These are phyloP conservation scores for Aplysina aerophoba DNA, from an alignment of 37 sponge, comb jelly and placozoan species.

Conservation along the genomic window DNA sequence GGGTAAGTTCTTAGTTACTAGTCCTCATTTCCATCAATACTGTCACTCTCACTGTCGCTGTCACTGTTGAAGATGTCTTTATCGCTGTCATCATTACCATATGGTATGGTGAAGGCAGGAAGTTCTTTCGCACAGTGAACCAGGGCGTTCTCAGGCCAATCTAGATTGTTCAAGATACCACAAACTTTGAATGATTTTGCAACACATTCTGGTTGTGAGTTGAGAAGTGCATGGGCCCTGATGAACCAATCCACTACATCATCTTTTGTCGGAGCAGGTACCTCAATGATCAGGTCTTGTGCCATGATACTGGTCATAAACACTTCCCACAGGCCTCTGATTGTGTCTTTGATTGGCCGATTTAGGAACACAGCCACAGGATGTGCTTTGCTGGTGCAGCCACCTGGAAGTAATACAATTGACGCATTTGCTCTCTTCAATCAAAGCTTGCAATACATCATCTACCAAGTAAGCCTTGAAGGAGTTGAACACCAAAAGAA, in stretches of 20 bases:
- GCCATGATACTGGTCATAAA: neutral
- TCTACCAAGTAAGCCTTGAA: constrained; percentile 13
- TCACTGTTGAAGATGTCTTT: constrained; percentile 9
- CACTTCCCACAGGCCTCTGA: constrained; percentile 6
- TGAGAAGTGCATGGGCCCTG: constrained; percentile 1
- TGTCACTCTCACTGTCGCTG: neutral
- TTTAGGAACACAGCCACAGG: neutral
- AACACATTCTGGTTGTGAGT: constrained; percentile 1
- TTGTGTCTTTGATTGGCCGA: neutral
- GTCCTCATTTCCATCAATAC: neutral
- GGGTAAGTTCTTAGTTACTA: neutral
- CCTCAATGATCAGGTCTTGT: neutral
- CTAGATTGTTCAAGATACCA: neutral
- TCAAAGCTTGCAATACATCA: constrained; percentile 6
- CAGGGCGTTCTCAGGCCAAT: neutral
- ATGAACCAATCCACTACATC: constrained; percentile 10
- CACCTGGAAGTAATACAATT: constrained; percentile 5
- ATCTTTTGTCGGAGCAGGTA: neutral
- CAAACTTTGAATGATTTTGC: constrained; percentile 6
- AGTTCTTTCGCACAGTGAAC: neutral
- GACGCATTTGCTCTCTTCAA: constrained; percentile 7
- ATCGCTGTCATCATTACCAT: neutral
- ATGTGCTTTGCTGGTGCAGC: neutral
- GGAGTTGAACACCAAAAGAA: constrained; percentile 36
- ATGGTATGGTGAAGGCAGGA: constrained; percentile 18